Conservation (phyloP, 2,797 vertebrate genomes). For the Eulemur mongoz region DNA sequence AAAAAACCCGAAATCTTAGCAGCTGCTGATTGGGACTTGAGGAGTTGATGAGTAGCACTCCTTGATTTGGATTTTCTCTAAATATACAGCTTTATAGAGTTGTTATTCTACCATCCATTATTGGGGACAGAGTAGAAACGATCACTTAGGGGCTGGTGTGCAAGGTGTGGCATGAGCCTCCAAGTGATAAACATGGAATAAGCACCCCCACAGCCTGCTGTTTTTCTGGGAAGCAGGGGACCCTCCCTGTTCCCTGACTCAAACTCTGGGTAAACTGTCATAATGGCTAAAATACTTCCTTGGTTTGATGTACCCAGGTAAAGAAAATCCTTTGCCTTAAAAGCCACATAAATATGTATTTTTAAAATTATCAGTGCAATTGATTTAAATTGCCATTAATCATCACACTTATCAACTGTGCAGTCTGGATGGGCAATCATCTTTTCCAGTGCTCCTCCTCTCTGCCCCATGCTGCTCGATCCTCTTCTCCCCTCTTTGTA, state of each 20-base stretch:
- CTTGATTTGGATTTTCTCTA: slow-evolving; percentile 51
- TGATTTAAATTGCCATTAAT: slow-evolving; percentile 81
- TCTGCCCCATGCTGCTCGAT: slow-evolving; percentile 71
- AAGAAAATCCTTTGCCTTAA: slow-evolving; percentile 61
- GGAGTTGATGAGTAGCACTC: slow-evolving; percentile 3
- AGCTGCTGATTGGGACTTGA: neutral
- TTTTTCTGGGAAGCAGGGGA: neutral
- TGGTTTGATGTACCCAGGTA: slow-evolving; percentile 41
- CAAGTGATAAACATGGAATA: neutral
- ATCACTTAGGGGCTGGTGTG: neutral
- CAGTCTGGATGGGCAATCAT: slow-evolving; percentile 73
- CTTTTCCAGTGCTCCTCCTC: slow-evolving; percentile 38
- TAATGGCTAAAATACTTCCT: neutral
- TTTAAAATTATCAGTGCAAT: slow-evolving; percentile 77
- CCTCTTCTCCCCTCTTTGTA: slow-evolving; percentile 53
- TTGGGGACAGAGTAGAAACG: neutral
- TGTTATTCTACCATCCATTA: neutral
- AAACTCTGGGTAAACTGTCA: neutral
- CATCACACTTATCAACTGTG: slow-evolving; percentile 71
- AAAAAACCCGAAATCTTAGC: neutral
- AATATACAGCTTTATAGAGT: neutral
- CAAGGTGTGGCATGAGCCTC: neutral
- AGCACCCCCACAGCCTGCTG: neutral
- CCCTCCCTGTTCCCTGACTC: neutral
- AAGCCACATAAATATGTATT: slow-evolving; percentile 81